phyloP scores from a whole-genome alignment of 37 sponge, comb jelly and placozoan species.

The Halichondria panicea region DNA sequence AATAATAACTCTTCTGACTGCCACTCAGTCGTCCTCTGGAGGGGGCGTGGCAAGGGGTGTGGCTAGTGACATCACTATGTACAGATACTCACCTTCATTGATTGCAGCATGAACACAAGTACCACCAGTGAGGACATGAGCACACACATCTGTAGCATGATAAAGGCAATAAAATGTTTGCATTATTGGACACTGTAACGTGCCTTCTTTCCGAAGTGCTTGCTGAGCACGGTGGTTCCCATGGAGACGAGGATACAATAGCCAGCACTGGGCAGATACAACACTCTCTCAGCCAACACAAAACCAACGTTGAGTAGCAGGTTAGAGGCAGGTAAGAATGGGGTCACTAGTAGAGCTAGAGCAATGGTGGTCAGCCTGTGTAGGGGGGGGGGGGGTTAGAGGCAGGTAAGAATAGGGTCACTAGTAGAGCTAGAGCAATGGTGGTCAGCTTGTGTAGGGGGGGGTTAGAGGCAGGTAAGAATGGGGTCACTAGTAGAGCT shows the following conservation, averaged over 20 bases:
- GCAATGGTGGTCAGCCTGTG: slow-evolving; percentile 32
- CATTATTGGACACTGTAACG: background rate
- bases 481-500: slow-evolving; percentile 66
- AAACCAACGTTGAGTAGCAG: slow-evolving; percentile 86
- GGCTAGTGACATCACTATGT: slow-evolving; percentile 2
- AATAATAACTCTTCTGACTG: slow-evolving; percentile 54
- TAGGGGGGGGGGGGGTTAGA: no score
- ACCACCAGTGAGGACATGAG: background rate
- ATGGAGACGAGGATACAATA: slow-evolving; percentile 68
- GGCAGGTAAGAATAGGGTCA: slow-evolving; percentile 82
- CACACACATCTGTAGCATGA: background rate
- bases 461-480: no score
- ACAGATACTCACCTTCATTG: slow-evolving; percentile 11
- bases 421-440: slow-evolving; percentile 44
- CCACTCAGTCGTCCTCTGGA: slow-evolving; percentile 64
- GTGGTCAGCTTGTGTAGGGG: slow-evolving; percentile 25
- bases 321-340: slow-evolving; percentile 89
- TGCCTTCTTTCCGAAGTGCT: background rate
- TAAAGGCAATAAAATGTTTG: background rate
- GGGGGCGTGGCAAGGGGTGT: background rate
- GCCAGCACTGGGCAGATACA: slow-evolving; percentile 78
- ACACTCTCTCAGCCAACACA: slow-evolving; percentile 89
- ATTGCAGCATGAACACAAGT: background rate
- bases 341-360: slow-evolving; percentile 55
- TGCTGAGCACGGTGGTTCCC: slow-evolving; percentile 4